phyloP scores from a whole-genome alignment of 2,888 invertebrate species.

The Abrostola triplasia region DNA sequence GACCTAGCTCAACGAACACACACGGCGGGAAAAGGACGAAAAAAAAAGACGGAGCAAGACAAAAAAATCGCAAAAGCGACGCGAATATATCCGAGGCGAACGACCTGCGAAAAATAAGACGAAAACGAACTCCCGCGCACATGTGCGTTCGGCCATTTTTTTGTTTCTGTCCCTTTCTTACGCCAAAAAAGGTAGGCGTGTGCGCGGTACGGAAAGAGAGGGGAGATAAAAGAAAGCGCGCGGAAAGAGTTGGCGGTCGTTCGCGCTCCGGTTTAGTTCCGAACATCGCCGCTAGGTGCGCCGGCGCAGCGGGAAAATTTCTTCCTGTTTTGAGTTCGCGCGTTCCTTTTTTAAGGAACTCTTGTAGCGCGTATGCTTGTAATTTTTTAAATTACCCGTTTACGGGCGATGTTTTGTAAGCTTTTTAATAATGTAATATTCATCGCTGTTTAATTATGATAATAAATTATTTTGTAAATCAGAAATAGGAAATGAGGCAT shows the following conservation, averaged over 20 bases:
- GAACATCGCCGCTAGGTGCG: constrained; percentile 77
- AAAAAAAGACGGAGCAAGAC: constrained; percentile 65
- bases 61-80: constrained; percentile 69
- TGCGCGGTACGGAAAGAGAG: constrained; percentile 69
- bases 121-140: constrained; percentile 82
- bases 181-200: constrained; percentile 75
- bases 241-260: constrained; percentile 82
- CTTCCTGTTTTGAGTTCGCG: constrained; percentile 81
- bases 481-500: not conserved
- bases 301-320: constrained; percentile 75
- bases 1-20: constrained; percentile 81
- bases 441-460: not conserved
- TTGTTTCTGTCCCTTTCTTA: constrained; percentile 77
- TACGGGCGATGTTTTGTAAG: constrained; percentile 10
- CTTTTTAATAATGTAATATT: not conserved
- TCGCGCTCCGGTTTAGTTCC: constrained; percentile 76
- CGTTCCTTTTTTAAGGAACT: constrained; percentile 67
- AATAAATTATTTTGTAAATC: not conserved
- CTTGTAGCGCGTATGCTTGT: constrained; percentile 53
- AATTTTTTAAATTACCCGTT: constrained; percentile 7
- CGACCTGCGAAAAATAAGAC: constrained; percentile 87
- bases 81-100: constrained; percentile 84
- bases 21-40: constrained; percentile 73
- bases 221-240: constrained; percentile 82
- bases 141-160: constrained; percentile 87